phyloP scores from a whole-genome alignment of 2,797 vertebrate genomes.

The Phylloscopus collybita region DNA sequence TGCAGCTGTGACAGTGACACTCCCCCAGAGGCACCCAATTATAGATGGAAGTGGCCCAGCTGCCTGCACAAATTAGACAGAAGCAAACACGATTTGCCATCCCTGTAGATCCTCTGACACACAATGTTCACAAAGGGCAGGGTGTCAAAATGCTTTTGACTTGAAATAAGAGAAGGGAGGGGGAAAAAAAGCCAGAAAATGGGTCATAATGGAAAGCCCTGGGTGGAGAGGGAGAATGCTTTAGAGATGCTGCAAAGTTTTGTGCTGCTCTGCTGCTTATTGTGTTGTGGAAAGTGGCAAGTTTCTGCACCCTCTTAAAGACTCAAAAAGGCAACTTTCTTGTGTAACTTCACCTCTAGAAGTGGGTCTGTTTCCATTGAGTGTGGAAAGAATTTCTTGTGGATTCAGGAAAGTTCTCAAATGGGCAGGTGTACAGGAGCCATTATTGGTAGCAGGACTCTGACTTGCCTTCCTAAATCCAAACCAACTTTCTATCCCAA shows the following conservation, averaged over 20 bases:
- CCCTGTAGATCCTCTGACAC: conserved; percentile 38
- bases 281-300: not conserved
- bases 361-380: not conserved
- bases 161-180: not conserved
- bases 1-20: not conserved
- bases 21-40: conserved; percentile 7
- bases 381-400: not conserved
- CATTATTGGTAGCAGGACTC: not conserved
- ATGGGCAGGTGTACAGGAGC: not conserved
- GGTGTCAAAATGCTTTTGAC: conserved; percentile 28
- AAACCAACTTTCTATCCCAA: not conserved
- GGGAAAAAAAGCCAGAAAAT: not conserved
- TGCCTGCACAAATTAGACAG: conserved; percentile 49
- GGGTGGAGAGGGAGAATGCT: not conserved
- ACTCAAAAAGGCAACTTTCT: not conserved
- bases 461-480: not conserved
- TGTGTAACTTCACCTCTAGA: not conserved
- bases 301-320: not conserved
- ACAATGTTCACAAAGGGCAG: conserved; percentile 27
- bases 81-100: conserved; percentile 51
- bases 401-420: not conserved
- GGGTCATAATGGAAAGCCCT: not conserved
- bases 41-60: conserved; percentile 9
- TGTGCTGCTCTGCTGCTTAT: not conserved
- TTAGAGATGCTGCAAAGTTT: not conserved